Conservation (phyloP, 2,797 vertebrate species). For the Leontopithecus rosalia region DNA sequence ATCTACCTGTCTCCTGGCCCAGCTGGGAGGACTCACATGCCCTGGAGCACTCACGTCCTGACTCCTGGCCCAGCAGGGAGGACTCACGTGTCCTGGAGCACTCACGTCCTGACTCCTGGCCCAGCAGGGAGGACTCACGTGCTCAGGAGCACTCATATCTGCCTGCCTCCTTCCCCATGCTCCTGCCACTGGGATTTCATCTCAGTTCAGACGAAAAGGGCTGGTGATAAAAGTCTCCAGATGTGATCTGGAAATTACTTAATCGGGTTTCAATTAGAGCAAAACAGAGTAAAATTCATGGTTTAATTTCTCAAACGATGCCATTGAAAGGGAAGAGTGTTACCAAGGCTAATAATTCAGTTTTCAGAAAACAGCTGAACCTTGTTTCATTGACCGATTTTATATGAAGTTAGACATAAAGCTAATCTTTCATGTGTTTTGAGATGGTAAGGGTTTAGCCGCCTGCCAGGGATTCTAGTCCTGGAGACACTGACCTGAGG, state of each 20-base stretch:
- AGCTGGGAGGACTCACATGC: rapidly evolving
- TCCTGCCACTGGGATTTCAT: background rate
- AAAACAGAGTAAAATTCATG: background rate
- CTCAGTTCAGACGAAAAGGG: background rate
- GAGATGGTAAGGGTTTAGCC: background rate
- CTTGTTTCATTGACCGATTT: background rate
- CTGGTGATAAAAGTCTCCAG: too few relatives aligned
- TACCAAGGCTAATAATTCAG: background rate
- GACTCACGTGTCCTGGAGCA: rapidly evolving
- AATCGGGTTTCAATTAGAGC: background rate
- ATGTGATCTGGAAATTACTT: too few relatives aligned
- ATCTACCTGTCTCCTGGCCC: too few relatives aligned
- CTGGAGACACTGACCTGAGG: background rate
- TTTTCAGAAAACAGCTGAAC: background rate
- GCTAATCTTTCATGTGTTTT: background rate
- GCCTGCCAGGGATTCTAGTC: background rate
- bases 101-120: background rate
- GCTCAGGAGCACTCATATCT: background rate
- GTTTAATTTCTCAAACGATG: background rate
- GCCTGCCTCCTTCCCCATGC: background rate
- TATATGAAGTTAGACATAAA: background rate
- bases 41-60: rapidly evolving
- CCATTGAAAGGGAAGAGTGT: background rate
- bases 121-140: rapidly evolving
- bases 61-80: background rate